These are phyloP conservation scores for Podarcis siculus DNA, from an alignment of 2,797 vertebrate genomes.

Conservation along the genomic window DNA sequence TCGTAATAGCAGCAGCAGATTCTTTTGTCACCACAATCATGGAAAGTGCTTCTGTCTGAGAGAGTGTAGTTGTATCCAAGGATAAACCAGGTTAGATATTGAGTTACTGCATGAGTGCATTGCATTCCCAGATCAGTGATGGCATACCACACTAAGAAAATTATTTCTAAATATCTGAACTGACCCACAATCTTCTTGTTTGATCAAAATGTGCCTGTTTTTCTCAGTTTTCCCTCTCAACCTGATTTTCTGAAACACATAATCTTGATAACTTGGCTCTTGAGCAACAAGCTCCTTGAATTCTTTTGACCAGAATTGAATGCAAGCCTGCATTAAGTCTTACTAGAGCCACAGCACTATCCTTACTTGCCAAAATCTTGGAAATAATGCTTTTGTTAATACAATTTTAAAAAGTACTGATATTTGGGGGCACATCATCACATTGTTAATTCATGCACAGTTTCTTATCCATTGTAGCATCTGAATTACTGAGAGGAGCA, in stretches of 20 bases:
- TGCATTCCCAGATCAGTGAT: not conserved
- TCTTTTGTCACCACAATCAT: not conserved
- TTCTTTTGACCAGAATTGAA: not conserved
- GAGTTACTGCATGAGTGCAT: not conserved
- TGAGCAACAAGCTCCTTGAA: not conserved
- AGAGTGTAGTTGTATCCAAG: not conserved
- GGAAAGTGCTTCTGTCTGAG: not conserved
- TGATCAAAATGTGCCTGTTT: not conserved
- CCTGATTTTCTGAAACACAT: not conserved
- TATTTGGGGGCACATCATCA: not conserved
- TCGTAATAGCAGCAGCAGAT: not conserved
- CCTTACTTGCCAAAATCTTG: constrained; percentile 10
- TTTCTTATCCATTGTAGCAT: not conserved
- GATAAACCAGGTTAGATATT: not conserved
- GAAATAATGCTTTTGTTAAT: constrained; percentile 12
- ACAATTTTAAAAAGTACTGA: constrained; percentile 1
- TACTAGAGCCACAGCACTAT: not conserved
- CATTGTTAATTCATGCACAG: not conserved
- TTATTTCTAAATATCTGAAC: not conserved
- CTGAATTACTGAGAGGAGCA: not conserved
- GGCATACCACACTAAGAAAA: not conserved
- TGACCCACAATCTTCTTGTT: not conserved
- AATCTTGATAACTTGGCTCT: not conserved
- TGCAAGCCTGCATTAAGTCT: not conserved
- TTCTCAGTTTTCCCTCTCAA: not conserved